Conservation (phyloP, 2,888 invertebrate genomes). For the Zelleria hepariella region DNA sequence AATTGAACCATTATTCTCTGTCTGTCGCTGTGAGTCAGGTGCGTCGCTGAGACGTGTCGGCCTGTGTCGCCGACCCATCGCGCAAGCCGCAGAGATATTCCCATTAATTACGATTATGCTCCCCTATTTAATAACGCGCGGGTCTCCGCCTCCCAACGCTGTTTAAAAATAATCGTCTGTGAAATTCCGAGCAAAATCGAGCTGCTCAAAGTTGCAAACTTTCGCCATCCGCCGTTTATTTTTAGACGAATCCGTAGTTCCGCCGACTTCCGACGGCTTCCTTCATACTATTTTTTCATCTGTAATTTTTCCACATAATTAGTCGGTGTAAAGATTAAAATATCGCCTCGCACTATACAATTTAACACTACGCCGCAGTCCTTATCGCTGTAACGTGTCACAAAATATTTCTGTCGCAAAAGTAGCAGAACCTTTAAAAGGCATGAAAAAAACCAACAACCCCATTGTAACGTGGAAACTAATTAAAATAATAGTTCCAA, state of each 20-base stretch:
- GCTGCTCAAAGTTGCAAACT: background rate
- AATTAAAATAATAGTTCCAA: constrained; percentile 63
- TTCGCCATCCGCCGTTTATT: background rate
- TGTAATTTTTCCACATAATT: background rate
- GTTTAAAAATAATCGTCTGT: background rate
- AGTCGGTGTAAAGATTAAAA: background rate
- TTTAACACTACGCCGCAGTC: background rate
- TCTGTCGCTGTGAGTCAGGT: background rate
- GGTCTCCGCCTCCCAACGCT: background rate
- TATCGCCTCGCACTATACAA: background rate
- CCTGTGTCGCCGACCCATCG: background rate
- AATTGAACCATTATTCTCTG: background rate
- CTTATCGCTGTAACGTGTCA: background rate
- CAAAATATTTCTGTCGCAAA: constrained; percentile 29
- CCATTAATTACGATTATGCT: background rate
- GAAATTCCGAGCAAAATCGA: background rate
- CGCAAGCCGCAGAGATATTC: background rate
- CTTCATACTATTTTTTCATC: background rate
- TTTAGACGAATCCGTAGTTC: background rate
- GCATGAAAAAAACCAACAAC: constrained; percentile 25
- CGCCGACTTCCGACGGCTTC: background rate
- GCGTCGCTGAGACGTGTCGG: background rate
- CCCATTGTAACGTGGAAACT: constrained; percentile 50
- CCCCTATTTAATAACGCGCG: background rate
- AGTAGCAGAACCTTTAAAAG: constrained; percentile 37